Conservation (phyloP, 2,113 vertebrate species). For the Typhlomys cinereus region DNA sequence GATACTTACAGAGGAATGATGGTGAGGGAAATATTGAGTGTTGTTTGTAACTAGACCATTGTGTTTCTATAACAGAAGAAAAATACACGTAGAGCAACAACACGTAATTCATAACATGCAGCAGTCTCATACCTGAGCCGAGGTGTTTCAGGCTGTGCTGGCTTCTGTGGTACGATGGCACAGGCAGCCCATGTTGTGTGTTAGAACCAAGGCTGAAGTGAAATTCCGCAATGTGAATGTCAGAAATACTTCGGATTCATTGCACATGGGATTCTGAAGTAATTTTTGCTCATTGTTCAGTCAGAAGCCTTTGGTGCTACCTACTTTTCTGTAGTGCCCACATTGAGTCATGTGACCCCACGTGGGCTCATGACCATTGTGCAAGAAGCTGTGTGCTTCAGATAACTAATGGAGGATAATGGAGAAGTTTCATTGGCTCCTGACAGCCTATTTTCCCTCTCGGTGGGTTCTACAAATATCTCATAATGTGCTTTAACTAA, state of each 20-base stretch:
- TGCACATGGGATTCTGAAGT: neutral
- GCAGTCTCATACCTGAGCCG: neutral
- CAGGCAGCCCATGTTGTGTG: neutral
- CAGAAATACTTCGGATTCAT: neutral
- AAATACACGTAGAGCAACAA: neutral
- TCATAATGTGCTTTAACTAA: conserved; percentile 50
- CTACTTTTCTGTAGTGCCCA: neutral
- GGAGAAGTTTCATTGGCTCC: neutral
- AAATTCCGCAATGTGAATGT: fast-evolving
- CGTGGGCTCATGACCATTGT: neutral
- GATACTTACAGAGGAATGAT: neutral
- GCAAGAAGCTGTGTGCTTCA: too few species aligned
- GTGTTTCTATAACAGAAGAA: neutral
- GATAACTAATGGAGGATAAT: neutral
- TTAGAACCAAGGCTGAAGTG: neutral
- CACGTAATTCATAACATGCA: neutral
- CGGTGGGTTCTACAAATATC: conserved; percentile 25
- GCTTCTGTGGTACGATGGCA: too few species aligned
- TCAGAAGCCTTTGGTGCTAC: neutral
- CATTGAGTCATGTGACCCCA: neutral
- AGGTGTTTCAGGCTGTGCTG: neutral
- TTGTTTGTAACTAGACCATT: neutral
- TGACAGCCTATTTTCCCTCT: neutral
- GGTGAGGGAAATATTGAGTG: neutral
- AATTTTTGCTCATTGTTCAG: neutral